Evolutionary conservation across 2,888 invertebrate genomes (phyloP).

Genomic region (Tiliacea citrago): DNA sequence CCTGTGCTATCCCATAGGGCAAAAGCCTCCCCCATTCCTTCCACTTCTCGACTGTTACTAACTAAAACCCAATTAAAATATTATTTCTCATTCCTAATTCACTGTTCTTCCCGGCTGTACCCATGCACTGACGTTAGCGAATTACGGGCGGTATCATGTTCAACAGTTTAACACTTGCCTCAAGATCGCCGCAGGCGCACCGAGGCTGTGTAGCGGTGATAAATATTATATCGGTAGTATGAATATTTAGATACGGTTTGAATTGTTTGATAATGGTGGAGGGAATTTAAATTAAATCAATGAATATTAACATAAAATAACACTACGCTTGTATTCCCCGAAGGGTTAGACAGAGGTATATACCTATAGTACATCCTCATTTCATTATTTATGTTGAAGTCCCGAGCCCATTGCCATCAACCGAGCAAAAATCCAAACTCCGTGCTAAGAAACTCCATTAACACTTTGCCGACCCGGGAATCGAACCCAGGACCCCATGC

Average conservation of each 20-base stretch:
- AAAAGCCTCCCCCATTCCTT: not conserved
- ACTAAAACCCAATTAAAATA: not conserved
- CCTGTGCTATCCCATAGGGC: not conserved
- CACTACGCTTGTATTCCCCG: no score
- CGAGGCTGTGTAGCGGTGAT: slow-evolving; percentile 3
- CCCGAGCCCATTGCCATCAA: no score
- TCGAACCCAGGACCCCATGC: no score
- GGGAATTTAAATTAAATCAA: not conserved
- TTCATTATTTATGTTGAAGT: no score
- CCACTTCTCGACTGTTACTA: not conserved
- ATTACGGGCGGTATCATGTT: slow-evolving; percentile 48
- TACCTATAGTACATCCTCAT: no score
- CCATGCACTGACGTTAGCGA: slow-evolving; percentile 27
- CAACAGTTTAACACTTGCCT: slow-evolving; percentile 55
- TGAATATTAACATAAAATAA: no score
- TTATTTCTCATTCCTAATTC: not conserved
- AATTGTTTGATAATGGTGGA: not conserved
- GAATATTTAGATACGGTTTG: slow-evolving; percentile 22
- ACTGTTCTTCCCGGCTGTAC: slow-evolving; percentile 33
- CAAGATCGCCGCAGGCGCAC: slow-evolving; percentile 29
- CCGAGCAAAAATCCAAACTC: no score
- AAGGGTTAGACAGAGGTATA: no score
- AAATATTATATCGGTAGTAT: slow-evolving; percentile 19
- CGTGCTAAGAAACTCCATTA: not conserved
- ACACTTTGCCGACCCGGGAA: not conserved